Percentiles rank a stretch among this genome's conserved stretches.
phyloP scores from a whole-genome alignment of 2,888 invertebrate genomes.

The Lithodes maja region DNA sequence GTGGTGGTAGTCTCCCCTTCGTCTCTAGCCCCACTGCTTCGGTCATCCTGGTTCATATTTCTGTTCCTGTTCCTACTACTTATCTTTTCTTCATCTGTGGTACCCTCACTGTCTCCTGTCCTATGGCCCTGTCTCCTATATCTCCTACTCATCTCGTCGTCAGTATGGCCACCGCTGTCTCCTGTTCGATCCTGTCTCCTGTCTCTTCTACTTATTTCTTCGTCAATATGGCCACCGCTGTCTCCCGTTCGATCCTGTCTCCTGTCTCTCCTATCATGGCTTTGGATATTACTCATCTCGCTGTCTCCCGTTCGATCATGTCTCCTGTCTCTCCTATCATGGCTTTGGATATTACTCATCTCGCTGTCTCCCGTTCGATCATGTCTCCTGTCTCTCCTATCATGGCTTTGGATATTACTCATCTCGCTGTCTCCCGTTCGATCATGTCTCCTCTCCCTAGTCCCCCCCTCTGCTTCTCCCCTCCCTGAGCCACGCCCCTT shows the following conservation, averaged over 20 bases:
- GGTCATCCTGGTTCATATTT: too few relatives aligned
- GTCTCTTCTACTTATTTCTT: too few relatives aligned
- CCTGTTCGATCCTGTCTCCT: too few relatives aligned
- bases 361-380: too few relatives aligned
- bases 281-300: too few relatives aligned
- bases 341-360: neutral
- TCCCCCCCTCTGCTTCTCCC: slow-evolving; percentile 6
- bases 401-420: neutral
- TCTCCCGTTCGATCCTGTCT: neutral
- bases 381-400: neutral
- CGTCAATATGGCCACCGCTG: neutral
- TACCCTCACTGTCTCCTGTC: neutral
- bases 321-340: neutral
- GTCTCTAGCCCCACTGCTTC: too few relatives aligned
- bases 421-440: neutral
- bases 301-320: too few relatives aligned
- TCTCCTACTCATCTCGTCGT: neutral
- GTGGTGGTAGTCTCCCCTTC: too few relatives aligned
- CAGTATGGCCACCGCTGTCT: too few relatives aligned
- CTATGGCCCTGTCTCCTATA: neutral
- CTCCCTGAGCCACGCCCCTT: slow-evolving; percentile 20
- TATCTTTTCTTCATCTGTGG: too few relatives aligned
- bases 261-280: neutral
- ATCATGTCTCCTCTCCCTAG: neutral
- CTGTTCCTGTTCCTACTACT: too few relatives aligned